phyloP scores from a whole-genome alignment of 2,797 vertebrate genomes.

The Leptoclinus maculatus region DNA sequence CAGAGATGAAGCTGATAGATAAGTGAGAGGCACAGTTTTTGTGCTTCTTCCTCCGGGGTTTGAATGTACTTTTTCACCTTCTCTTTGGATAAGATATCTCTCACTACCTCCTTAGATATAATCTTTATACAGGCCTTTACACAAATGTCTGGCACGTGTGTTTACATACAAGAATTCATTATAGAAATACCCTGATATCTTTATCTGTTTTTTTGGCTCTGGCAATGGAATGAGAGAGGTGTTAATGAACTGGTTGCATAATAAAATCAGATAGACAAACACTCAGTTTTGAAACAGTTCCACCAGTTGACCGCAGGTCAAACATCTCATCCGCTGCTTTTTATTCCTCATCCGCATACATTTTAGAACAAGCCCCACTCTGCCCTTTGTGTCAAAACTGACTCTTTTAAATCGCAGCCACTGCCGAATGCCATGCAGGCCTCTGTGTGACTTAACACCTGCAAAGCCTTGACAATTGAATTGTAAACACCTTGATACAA shows the following conservation, averaged over 20 bases:
- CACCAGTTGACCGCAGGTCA: background rate
- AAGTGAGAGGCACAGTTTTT: background rate
- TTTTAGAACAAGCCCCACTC: background rate
- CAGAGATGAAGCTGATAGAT: slow-evolving; percentile 17
- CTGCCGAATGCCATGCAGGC: background rate
- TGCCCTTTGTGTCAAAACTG: slow-evolving; percentile 15
- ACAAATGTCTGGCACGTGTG: background rate
- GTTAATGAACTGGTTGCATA: slow-evolving; percentile 26
- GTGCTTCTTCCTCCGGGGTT: background rate
- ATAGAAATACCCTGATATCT: slow-evolving; percentile 27
- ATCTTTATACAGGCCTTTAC: slow-evolving; percentile 9
- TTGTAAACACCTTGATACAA: slow-evolving; percentile 8
- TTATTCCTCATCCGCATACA: slow-evolving; percentile 4
- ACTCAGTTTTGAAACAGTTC: slow-evolving; percentile 9
- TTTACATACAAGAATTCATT: slow-evolving; percentile 36
- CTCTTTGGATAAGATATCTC: background rate
- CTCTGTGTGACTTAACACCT: background rate
- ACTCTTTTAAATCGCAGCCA: slow-evolving; percentile 2
- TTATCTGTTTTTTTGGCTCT: slow-evolving; percentile 26
- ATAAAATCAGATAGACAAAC: slow-evolving; percentile 30
- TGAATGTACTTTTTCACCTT: slow-evolving; percentile 2
- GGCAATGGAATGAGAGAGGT: background rate
- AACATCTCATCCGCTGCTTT: slow-evolving; percentile 23
- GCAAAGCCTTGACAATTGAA: slow-evolving; percentile 1
- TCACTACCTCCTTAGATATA: slow-evolving; percentile 2